Evolutionary conservation across 1,140 invertebrate genomes (phyloP).

Genomic region (Trinorchestia longiramus): DNA sequence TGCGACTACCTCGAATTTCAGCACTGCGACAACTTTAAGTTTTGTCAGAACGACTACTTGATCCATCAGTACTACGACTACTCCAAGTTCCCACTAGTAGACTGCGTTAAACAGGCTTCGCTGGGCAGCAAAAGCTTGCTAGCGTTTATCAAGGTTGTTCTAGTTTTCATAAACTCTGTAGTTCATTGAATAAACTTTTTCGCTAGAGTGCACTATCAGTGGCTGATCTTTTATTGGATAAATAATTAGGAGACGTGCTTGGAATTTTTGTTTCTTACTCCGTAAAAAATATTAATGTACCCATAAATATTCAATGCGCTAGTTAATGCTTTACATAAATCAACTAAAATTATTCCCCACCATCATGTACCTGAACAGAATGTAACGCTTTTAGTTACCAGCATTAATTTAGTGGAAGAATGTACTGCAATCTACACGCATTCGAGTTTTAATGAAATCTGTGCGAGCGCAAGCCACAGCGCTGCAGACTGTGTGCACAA

Average conservation of each 20-base stretch:
- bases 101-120: neutral
- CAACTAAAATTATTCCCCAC: neutral
- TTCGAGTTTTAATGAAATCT: constrained; percentile 20
- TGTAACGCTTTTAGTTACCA: neutral
- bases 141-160: neutral
- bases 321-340: neutral
- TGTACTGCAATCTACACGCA: neutral
- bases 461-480: neutral
- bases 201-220: neutral
- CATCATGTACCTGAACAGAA: neutral
- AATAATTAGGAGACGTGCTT: neutral
- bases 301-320: neutral
- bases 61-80: no score
- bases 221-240: neutral
- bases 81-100: no score
- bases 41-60: no score
- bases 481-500: neutral
- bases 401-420: neutral
- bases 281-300: neutral
- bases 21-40: no score
- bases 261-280: neutral
- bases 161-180: neutral
- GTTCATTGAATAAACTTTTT: neutral
- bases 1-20: no score
- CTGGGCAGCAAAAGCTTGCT: neutral